These are phyloP conservation scores for Trachymyrmex septentrionalis DNA, from an alignment of 1,140 invertebrate genomes.

Conservation along the genomic window DNA sequence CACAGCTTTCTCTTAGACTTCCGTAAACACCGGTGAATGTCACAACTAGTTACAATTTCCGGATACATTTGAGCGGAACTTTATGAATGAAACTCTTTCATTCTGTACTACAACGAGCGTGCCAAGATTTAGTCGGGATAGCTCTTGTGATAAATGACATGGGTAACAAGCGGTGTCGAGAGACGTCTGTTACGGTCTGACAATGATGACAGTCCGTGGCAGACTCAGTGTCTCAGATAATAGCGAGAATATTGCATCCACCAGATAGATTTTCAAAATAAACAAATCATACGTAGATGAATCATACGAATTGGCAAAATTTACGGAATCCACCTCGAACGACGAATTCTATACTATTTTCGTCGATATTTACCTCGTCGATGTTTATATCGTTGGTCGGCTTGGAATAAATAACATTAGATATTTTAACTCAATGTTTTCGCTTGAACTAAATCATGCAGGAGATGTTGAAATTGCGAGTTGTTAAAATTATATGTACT, in stretches of 20 bases:
- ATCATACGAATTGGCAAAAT: neutral
- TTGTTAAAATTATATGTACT: constrained; percentile 26
- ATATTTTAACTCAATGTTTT: constrained; percentile 36
- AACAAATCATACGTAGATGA: constrained; percentile 12
- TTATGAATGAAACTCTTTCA: constrained; percentile 55
- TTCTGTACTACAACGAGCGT: constrained; percentile 5
- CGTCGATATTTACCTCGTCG: constrained; percentile 6
- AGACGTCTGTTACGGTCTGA: neutral
- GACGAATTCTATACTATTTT: constrained; percentile 5
- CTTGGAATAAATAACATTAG: constrained; percentile 41
- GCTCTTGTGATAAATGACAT: constrained; percentile 37
- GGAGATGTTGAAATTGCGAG: neutral
- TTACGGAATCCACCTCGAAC: neutral
- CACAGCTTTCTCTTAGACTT: neutral
- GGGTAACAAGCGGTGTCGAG: neutral
- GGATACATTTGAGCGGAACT: neutral
- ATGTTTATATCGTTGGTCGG: neutral
- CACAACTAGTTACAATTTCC: neutral
- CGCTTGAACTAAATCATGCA: neutral
- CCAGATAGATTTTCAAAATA: constrained; percentile 7
- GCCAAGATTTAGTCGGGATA: constrained; percentile 45
- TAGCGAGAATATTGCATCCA: neutral
- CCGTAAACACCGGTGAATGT: neutral
- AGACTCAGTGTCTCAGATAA: constrained; percentile 18
- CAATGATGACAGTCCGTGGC: neutral